phyloP scores from a whole-genome alignment of 2,797 vertebrate species.

The Characodon lateralis region DNA sequence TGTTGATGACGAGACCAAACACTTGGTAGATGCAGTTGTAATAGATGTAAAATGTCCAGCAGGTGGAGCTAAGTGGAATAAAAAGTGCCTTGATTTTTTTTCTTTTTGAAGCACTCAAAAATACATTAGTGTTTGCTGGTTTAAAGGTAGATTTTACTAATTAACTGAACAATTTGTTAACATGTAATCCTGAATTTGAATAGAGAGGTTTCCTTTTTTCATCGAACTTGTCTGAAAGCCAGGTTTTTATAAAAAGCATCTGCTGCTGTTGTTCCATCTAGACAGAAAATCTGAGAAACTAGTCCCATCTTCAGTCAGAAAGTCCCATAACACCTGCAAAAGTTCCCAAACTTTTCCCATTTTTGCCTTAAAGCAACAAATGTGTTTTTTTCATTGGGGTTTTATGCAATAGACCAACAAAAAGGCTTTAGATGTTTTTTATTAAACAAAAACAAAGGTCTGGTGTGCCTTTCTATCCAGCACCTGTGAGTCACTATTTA shows the following conservation, averaged over 20 bases:
- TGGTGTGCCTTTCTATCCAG: not conserved
- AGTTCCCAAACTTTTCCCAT: not conserved
- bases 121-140: not conserved
- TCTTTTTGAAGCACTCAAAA: not conserved
- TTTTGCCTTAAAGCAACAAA: not conserved
- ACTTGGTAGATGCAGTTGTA: not conserved
- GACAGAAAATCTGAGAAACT: not conserved
- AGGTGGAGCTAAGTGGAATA: constrained; percentile 38
- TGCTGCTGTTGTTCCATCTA: not conserved
- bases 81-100: not conserved
- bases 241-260: not conserved
- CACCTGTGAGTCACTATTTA: not conserved
- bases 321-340: not conserved
- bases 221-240: not conserved
- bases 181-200: not conserved
- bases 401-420: too few species aligned
- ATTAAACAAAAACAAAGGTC: not conserved
- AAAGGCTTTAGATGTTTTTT: too few species aligned
- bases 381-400: too few species aligned
- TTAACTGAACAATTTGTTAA: not conserved
- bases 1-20: constrained; percentile 7
- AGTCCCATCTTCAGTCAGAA: not conserved
- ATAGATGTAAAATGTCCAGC: constrained; percentile 21
- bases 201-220: too few species aligned
- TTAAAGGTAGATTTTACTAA: not conserved